phyloP scores from a whole-genome alignment of 2,113 vertebrate species.

The Todiramphus chloris region DNA sequence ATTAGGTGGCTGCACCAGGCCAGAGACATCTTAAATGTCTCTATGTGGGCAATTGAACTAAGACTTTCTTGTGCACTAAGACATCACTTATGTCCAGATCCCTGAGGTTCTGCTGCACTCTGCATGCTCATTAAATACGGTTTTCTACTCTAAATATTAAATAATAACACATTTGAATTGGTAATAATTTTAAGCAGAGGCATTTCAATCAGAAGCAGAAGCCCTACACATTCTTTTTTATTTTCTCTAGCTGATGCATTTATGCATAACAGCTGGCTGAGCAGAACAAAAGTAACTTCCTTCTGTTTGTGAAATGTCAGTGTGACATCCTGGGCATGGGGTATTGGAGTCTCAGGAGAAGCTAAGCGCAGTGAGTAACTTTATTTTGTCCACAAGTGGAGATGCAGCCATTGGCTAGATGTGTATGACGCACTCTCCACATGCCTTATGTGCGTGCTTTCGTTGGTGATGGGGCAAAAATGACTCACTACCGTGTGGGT shows the following conservation, averaged over 20 bases:
- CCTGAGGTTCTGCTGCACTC: neutral
- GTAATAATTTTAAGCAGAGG: neutral
- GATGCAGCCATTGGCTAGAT: constrained; percentile 4
- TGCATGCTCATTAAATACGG: neutral
- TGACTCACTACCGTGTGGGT: constrained; percentile 62
- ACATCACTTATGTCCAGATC: neutral
- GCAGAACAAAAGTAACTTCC: neutral
- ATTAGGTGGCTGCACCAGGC: neutral
- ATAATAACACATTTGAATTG: neutral
- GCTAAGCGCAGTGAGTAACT: neutral
- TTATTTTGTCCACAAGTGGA: neutral
- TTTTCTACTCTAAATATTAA: neutral
- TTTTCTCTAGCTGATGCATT: neutral
- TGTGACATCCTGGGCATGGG: neutral
- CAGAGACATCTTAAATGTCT: neutral
- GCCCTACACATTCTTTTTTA: neutral
- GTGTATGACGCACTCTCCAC: constrained; percentile 25
- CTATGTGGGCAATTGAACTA: neutral
- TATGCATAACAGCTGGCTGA: neutral
- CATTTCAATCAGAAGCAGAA: neutral
- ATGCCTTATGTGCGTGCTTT: constrained; percentile 7
- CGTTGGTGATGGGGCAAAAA: constrained; percentile 31
- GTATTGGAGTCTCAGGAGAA: neutral
- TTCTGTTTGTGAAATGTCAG: neutral
- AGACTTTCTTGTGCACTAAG: neutral